Evolutionary conservation across 2,797 vertebrate species (phyloP).

Genomic region (Sus cebifrons): DNA sequence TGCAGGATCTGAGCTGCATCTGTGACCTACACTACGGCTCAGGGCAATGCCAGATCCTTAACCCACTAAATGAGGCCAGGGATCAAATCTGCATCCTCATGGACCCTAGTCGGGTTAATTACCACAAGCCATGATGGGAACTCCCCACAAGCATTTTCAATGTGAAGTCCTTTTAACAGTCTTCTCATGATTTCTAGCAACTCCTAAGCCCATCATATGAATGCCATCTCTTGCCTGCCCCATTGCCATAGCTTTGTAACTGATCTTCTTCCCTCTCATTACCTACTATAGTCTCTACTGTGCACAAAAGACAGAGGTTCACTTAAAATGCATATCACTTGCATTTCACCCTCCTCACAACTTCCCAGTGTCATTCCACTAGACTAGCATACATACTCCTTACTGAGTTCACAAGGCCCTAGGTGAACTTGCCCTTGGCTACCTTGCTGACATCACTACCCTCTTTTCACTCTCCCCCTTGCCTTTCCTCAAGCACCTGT

Average conservation of each 20-base stretch:
- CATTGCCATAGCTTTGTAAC: not conserved
- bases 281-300: not conserved
- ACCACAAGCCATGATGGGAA: too few species aligned
- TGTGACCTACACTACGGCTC: too few species aligned
- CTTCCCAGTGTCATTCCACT: not conserved
- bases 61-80: too few species aligned
- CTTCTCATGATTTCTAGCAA: not conserved
- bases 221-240: not conserved
- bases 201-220: not conserved
- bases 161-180: not conserved
- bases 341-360: not conserved
- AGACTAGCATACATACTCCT: not conserved
- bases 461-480: not conserved
- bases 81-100: too few species aligned
- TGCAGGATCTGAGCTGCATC: too few species aligned
- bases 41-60: too few species aligned
- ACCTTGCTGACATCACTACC: not conserved
- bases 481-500: not conserved
- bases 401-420: not conserved
- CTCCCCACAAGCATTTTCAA: not conserved
- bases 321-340: not conserved
- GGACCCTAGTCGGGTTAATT: too few species aligned
- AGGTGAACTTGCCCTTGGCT: not conserved
- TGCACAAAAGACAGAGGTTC: not conserved
- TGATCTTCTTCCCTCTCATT: not conserved